Evolutionary conservation across 2,888 invertebrate genomes (phyloP).

Genomic region (Drosophila longiperda): DNA sequence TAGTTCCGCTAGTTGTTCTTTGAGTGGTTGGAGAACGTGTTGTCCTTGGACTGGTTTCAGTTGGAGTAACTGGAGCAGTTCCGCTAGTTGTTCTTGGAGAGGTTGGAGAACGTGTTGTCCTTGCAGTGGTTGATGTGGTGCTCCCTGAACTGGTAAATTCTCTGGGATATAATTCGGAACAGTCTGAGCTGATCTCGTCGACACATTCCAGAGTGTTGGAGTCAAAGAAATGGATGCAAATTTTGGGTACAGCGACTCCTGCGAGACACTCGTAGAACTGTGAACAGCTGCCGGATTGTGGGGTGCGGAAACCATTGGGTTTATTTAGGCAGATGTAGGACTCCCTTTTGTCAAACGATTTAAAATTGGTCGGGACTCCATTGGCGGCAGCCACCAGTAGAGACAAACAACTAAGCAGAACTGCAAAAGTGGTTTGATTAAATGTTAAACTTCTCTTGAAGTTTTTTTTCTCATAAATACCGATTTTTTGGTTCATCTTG

Average conservation of each 20-base stretch:
- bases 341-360: slow-evolving; percentile 3
- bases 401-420: slow-evolving; percentile 22
- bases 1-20: background rate
- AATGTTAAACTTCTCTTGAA: background rate
- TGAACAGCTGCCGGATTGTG: slow-evolving; percentile 9
- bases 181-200: slow-evolving; percentile 10
- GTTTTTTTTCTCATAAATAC: slow-evolving; percentile 1
- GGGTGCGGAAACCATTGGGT: slow-evolving; percentile 12
- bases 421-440: background rate
- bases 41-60: background rate
- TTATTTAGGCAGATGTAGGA: slow-evolving; percentile 3
- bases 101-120: background rate
- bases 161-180: background rate
- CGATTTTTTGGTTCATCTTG: slow-evolving; percentile 26
- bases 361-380: slow-evolving; percentile 10
- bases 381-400: slow-evolving; percentile 9
- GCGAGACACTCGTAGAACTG: slow-evolving; percentile 14
- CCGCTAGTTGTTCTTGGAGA: background rate
- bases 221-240: slow-evolving; percentile 11
- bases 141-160: background rate
- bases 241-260: slow-evolving; percentile 17
- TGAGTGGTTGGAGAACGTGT: background rate
- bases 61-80: background rate
- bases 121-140: background rate
- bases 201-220: slow-evolving; percentile 12